Evolutionary conservation across 2,888 invertebrate species (phyloP).

Genomic region (Oligia latruncula): DNA sequence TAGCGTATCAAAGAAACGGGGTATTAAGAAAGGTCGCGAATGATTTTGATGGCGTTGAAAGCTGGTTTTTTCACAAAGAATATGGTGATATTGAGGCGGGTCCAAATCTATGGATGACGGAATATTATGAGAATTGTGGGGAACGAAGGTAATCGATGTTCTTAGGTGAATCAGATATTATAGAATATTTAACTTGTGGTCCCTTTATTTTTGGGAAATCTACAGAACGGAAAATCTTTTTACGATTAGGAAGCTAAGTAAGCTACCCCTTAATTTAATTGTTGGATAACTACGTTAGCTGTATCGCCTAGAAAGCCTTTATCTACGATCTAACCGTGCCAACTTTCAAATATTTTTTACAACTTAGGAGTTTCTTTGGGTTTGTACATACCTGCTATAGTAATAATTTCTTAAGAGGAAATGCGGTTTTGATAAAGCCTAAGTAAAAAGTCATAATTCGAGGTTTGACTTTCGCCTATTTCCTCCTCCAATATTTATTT

Average conservation of each 20-base stretch:
- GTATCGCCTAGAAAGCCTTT: background rate
- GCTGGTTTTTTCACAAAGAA: slow-evolving; percentile 50
- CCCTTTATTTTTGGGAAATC: background rate
- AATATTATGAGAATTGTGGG: slow-evolving; percentile 21
- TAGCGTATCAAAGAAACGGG: slow-evolving; percentile 30
- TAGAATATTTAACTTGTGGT: background rate
- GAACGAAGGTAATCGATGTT: slow-evolving; percentile 18
- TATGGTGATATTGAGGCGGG: slow-evolving; percentile 43
- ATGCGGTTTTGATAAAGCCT: no score
- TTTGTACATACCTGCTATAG: background rate
- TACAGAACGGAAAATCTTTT: background rate
- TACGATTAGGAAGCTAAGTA: background rate
- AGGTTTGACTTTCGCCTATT: no score
- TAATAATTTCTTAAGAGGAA: background rate
- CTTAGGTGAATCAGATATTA: slow-evolving; percentile 11
- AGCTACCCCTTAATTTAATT: background rate
- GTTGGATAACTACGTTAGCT: background rate
- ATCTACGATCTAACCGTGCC: background rate
- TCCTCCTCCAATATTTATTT: no score
- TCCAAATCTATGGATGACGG: slow-evolving; percentile 17
- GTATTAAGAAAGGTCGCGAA: slow-evolving; percentile 39
- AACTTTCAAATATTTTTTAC: background rate
- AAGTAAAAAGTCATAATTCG: no score
- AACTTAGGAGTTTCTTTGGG: background rate
- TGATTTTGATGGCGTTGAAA: slow-evolving; percentile 48